These are phyloP conservation scores for Alauda arvensis DNA, from an alignment of 2,797 vertebrate species.

Conservation along the genomic window DNA sequence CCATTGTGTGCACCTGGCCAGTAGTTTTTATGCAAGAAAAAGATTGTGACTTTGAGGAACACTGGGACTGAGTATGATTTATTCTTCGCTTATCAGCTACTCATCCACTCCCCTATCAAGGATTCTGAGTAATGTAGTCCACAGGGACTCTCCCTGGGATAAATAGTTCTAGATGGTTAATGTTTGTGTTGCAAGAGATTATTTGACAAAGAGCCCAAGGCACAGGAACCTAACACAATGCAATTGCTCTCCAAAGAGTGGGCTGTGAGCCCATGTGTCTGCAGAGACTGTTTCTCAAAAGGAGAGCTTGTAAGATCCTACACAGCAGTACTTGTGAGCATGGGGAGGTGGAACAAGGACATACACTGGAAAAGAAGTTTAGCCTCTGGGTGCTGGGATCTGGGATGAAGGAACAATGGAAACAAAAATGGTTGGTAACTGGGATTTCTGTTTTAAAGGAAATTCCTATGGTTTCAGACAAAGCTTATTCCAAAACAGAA, in stretches of 20 bases:
- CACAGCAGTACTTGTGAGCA: not conserved
- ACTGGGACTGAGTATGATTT: not conserved
- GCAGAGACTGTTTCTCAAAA: not conserved
- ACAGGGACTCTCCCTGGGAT: not conserved
- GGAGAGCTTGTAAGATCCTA: not conserved
- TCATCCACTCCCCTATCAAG: not conserved
- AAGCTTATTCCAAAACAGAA: constrained; percentile 20
- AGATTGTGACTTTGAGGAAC: not conserved
- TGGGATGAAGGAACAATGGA: constrained; percentile 16
- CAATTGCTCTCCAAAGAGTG: not conserved
- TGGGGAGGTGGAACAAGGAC: not conserved
- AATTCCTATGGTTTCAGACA: constrained; percentile 32
- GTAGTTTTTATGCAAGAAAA: not conserved
- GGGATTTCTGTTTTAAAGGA: constrained; percentile 31
- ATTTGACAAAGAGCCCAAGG: not conserved
- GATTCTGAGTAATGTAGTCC: constrained; percentile 20
- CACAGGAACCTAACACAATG: not conserved
- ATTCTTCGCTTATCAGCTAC: not conserved
- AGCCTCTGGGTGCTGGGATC: constrained; percentile 19
- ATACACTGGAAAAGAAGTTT: not conserved
- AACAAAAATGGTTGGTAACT: constrained; percentile 17
- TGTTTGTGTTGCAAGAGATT: not conserved
- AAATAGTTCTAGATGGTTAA: not conserved
- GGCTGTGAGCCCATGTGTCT: not conserved
- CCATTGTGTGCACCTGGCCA: not conserved